A percentile compares a stretch with the other conserved stretches of the same genome.
These are phyloP conservation scores for Dasyprocta punctata DNA, from an alignment of 2,113 vertebrate species.

Conservation along the genomic window DNA sequence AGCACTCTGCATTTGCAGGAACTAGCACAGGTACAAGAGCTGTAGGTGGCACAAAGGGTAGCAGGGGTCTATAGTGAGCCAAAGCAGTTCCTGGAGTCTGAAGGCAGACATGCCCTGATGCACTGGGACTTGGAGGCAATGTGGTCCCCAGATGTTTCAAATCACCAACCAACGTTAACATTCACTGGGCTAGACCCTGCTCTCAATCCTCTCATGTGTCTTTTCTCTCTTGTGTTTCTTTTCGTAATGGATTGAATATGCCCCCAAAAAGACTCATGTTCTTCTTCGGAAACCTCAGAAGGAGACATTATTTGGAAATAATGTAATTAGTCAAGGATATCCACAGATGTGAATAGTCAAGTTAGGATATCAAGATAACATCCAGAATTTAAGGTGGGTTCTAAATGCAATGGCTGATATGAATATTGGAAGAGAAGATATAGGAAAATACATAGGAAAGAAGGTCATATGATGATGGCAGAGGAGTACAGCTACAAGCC, in stretches of 20 bases:
- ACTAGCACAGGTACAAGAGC: not conserved
- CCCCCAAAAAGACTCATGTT: not conserved
- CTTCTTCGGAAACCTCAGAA: not conserved
- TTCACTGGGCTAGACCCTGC: not conserved
- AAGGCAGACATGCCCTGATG: not conserved
- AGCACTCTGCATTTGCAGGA: not conserved
- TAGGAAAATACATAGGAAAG: not conserved
- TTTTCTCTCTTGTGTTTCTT: not conserved
- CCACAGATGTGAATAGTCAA: too few species aligned
- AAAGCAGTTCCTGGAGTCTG: not conserved
- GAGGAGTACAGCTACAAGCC: not conserved
- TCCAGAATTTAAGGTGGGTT: not conserved
- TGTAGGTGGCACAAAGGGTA: not conserved
- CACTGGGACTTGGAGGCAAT: not conserved
- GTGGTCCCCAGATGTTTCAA: not conserved
- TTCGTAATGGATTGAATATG: not conserved
- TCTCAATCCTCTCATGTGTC: not conserved
- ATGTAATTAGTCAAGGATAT: not conserved
- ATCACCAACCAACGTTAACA: not conserved
- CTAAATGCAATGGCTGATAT: not conserved
- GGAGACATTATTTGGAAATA: not conserved
- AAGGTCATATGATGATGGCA: not conserved
- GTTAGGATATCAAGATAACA: not conserved
- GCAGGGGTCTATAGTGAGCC: not conserved
- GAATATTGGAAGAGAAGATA: not conserved